Base-by-base conservation (phyloP, 1,140 invertebrate genomes). In the Stegodyphus mimosarum region DNA sequence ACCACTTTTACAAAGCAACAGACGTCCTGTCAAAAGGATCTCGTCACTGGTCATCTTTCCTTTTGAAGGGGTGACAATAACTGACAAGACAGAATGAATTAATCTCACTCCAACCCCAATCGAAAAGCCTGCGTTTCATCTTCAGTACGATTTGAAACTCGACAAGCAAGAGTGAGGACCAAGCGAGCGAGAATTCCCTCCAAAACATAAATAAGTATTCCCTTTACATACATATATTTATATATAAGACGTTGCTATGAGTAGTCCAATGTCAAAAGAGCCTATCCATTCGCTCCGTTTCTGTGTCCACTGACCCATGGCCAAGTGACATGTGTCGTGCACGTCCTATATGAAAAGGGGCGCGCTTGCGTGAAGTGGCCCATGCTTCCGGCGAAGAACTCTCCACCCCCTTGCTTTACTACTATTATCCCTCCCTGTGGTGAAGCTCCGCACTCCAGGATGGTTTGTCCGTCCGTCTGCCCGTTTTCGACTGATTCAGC, bases 291-390 rank as follows among this genome's bases (percentile, higher is more conserved):
- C 60, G n/a, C 75, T n/a, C 4, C 60, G 60, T 17, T 67, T 71
- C 48, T 71, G n/a, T 52, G 6, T 64, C 51, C 63, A 18, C 73
- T 84, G 81, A 84, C 81, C 81, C 81, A 69, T 84, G 81, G 75
- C 81, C 81, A 60, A 75, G 18, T 84, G 81, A 84, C 81, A 84
- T 84, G 81, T 84, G 81, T 84, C 81, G 48, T 74, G 63, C 79
- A 50, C 69, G 69, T 50, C 55, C 77, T 53, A 52, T 71, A 49
- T 55, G 77, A 80, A 51, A 51, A 49, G 49, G 49, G 70, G 52
- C 18, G 52, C 66, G 13, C 49, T 70, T 71, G 66, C 50, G 50
- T 70, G 77, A 71, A 71, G 77, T 80, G 77, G 77, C 66, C 77
- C 51, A 33, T 48, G 69, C 77, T 60, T 80, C 66, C 66, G 52